phyloP scores from a whole-genome alignment of 37 sponge, comb jelly and placozoan genomes.

The Tethya wilhelma region DNA sequence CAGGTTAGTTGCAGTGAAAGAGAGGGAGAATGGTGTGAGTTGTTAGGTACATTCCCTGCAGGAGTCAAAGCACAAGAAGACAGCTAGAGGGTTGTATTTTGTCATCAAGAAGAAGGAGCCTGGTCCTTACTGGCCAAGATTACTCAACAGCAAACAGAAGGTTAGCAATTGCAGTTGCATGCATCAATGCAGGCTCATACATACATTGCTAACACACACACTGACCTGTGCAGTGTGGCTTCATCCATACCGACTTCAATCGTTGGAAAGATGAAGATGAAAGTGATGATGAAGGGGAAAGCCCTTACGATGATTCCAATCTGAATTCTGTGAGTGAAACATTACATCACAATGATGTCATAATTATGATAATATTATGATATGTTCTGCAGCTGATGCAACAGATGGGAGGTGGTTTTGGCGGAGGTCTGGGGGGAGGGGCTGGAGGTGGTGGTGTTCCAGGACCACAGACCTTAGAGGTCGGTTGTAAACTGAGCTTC shows the following conservation, averaged over 20 bases:
- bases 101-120: slow-evolving; percentile 75
- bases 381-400: slow-evolving; percentile 56
- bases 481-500: neutral
- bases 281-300: slow-evolving; percentile 67
- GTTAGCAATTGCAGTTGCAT: slow-evolving; percentile 22
- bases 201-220: too few species aligned
- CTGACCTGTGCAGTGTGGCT: slow-evolving; percentile 38
- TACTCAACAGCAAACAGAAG: slow-evolving; percentile 22
- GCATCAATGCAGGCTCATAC: too few species aligned
- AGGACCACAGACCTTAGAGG: neutral
- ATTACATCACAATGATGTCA: neutral
- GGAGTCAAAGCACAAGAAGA: slow-evolving; percentile 76
- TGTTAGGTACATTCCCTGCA: neutral
- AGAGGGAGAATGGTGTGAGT: neutral
- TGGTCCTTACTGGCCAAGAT: slow-evolving; percentile 83
- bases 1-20: slow-evolving; percentile 14
- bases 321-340: slow-evolving; percentile 17
- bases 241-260: slow-evolving; percentile 77
- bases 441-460: neutral
- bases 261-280: slow-evolving; percentile 94
- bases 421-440: slow-evolving; percentile 18
- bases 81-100: slow-evolving; percentile 61
- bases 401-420: slow-evolving; percentile 69
- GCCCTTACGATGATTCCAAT: slow-evolving; percentile 27
- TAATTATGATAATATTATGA: neutral